Conservation (phyloP, 64 coral and sea anemone genomes). For the Stylophora pistillata region DNA sequence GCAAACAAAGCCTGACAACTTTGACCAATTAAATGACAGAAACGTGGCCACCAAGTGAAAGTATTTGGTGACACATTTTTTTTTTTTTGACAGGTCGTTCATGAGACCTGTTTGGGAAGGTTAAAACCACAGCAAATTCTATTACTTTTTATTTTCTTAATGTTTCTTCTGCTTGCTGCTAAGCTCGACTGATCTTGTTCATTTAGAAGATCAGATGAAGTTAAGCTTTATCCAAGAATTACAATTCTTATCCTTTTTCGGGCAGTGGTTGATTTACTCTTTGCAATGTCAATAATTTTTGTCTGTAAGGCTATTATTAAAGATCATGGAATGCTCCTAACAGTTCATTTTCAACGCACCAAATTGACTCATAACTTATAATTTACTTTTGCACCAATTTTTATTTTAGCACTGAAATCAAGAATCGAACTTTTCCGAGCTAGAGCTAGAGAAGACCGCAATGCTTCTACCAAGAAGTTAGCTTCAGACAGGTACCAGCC, state of each 20-base stretch:
- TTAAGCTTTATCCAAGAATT: no score
- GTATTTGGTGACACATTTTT: background rate
- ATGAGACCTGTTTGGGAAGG: background rate
- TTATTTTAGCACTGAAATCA: background rate
- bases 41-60: constrained; percentile 10
- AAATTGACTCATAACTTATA: no score
- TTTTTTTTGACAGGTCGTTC: background rate
- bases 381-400: no score
- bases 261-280: no score
- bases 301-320: no score
- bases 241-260: no score
- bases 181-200: no score
- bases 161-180: no score
- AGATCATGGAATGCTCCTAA: no score
- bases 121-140: background rate
- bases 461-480: background rate
- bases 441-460: background rate
- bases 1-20: background rate
- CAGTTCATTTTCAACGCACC: no score
- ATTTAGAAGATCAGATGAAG: no score
- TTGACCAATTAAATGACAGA: background rate
- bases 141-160: background rate
- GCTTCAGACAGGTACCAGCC: constrained; percentile 11
- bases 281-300: no score
- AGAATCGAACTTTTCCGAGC: background rate